Base-by-base conservation (phyloP, 2,797 vertebrate genomes). In the Mormyrops boulengeri region DNA sequence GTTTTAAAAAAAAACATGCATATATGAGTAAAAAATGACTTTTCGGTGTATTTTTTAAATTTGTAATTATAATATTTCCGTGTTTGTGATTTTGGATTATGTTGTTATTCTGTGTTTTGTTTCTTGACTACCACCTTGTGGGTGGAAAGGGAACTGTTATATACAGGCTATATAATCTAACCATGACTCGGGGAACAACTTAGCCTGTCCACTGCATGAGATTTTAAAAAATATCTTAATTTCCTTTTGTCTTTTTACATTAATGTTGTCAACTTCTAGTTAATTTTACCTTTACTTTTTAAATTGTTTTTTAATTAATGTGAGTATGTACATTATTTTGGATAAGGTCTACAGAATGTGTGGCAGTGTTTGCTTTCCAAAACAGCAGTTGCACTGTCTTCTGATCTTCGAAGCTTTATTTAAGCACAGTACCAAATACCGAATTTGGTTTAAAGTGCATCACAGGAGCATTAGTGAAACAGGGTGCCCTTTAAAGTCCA, bases 331-430 rank as follows among this genome's bases (percentile, higher is more conserved):
- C 30, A 60, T 62, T 12, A 66, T 26, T 44, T 88, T 49, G 17
- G 19, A 66, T 88, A n/a, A n/a, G 55, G 8, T 47, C n/a, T 57
- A 89, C 57, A 89, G 4, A 60, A 22, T 34, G 57, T 38, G 30
- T 60, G 34, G 50, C 26, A 14, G 60, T 89, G 12, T 14, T 88
- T 22, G 17, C 11, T 85, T 84, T 50, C 62, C 22, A 26, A 26
- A 52, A 82, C 11, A 12, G 30, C 26, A 30, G 26, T 30, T 47
- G 38, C 5, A 41, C 52, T 14, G 38, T 84, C 80, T 82, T 85
- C 88, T 85, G 62, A 89, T 47, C 26, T 38, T 44, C 34, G n/a
- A 87, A 73, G 85, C 60, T 73, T 69, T 87, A 66, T 49, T 86
- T 38, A 52, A 44, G 4, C 47, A 19, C 47, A 30, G 26, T 38